Percentiles rank a stretch among this genome's conserved stretches.
phyloP scores from a whole-genome alignment of 2,113 vertebrate species.

The Takifugu bimaculatus region DNA sequence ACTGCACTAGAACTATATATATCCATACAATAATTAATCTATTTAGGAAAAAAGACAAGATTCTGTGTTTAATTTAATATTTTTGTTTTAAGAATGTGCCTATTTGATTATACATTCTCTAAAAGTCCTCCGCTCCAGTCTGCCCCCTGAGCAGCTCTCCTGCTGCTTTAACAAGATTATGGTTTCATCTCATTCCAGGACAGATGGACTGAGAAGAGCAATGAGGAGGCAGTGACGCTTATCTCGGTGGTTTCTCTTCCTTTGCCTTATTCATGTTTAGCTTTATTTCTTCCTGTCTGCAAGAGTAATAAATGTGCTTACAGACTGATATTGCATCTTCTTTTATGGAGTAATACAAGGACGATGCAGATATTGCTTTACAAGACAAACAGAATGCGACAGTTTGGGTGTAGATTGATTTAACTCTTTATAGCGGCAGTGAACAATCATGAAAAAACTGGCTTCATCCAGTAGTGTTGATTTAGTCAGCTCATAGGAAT shows the following conservation, averaged over 20 bases:
- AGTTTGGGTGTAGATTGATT: too few species aligned
- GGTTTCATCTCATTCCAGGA: constrained; percentile 45
- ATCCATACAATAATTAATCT: neutral
- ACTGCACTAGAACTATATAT: neutral
- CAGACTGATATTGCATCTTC: too few species aligned
- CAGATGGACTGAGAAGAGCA: constrained; percentile 46
- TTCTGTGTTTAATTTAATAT: neutral
- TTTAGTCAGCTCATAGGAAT: neutral
- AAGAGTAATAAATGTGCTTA: constrained; percentile 6
- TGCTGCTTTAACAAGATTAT: constrained; percentile 60
- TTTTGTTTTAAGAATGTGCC: neutral
- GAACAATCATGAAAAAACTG: neutral
- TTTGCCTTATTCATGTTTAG: constrained; percentile 1
- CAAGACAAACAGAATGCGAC: too few species aligned
- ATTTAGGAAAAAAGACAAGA: too few species aligned
- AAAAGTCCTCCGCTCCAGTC: constrained; percentile 1
- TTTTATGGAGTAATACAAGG: too few species aligned
- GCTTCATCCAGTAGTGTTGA: neutral
- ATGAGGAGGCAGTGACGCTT: constrained; percentile 9
- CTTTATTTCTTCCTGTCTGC: constrained; percentile 1
- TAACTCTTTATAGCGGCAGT: too few species aligned
- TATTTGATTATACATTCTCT: neutral
- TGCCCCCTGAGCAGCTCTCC: constrained; percentile 7
- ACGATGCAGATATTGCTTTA: too few species aligned
- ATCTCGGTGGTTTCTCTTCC: constrained; percentile 30